phyloP scores from a whole-genome alignment of 64 coral and sea anemone genomes.

The Trachythela sp. region DNA sequence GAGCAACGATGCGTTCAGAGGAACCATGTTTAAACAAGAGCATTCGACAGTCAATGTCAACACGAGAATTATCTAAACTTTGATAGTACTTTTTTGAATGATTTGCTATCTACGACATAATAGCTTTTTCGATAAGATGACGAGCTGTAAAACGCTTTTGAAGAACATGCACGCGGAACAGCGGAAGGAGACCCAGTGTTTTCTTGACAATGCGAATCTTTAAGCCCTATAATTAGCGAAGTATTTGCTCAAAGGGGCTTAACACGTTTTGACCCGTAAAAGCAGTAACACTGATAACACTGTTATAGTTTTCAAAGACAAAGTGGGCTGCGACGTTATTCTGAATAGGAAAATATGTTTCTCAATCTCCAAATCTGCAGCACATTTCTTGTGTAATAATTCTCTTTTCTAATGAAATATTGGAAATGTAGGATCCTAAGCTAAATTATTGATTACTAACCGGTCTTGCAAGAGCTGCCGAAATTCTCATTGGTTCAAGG shows the following conservation, averaged over 20 bases:
- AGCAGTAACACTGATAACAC: not conserved
- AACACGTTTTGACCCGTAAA: not conserved
- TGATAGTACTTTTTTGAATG: not conserved
- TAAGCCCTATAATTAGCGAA: not conserved
- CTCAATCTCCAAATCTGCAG: no score
- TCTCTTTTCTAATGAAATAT: no score
- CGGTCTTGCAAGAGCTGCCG: no score
- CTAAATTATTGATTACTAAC: no score
- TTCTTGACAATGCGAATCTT: not conserved
- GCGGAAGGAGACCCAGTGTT: not conserved
- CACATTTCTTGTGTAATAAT: no score
- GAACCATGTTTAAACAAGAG: not conserved
- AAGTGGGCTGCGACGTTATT: not conserved
- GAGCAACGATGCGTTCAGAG: not conserved
- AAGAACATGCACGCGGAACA: not conserved
- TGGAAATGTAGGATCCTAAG: no score
- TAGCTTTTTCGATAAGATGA: not conserved
- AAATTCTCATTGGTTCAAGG: no score
- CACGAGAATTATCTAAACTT: not conserved
- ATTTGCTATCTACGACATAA: not conserved
- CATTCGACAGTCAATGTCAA: not conserved
- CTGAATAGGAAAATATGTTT: not conserved
- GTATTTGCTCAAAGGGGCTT: not conserved
- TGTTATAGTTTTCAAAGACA: not conserved
- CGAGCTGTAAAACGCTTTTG: not conserved